Base-by-base conservation (phyloP, 2,797 vertebrate species). In the Acrocephalus scirpaceus region DNA sequence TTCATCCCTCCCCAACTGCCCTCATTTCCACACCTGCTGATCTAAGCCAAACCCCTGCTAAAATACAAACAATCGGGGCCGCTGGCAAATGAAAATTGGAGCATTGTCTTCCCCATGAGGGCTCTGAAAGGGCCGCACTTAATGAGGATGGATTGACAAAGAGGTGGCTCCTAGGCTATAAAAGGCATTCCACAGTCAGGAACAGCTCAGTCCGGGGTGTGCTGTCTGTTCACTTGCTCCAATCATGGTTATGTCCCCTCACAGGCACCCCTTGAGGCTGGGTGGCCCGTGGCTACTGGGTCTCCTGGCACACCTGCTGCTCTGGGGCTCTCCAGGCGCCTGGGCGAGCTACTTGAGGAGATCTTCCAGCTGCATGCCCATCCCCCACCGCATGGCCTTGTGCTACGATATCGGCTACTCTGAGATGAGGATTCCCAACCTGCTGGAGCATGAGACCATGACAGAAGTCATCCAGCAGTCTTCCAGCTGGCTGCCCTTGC, bases 401-500 rank as follows among this genome's bases (percentile, higher is more conserved):
- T 99, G 98, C 96, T 98, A 98, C 5, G 97, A 98, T 81, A 99
- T 98, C 8, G 98, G 98, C 66, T 99, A 99, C 90, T 88, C 97
- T 2, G 98, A 97, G 73, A 99, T 99, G 98, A 96, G 98, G 93
- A 98, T 98, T 92, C 98, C 98, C 84, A 99, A 99, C 97, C 95
- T 99, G 92, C 97, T 99, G 97, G 98, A 98, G 69, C 98, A 99
- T 0, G 98, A 98, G 92, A 98, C 98, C 44, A 98, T 97, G 73
- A 97, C 98, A 13, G 98, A 99, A 95, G 98, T 98, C 42, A 98
- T 98, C 44, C 98, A 99, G 95, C 98, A 99, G 85, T 98, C 98
- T 57, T 97, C 98, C 93, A 98, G 98, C 97, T 99, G 98, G 98
- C 96, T 99, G 95, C 98, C 98, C 30, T 98, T 99, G 58, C 98